Base-by-base conservation (phyloP, 2,888 invertebrate species). In the Eledone cirrhosa region DNA sequence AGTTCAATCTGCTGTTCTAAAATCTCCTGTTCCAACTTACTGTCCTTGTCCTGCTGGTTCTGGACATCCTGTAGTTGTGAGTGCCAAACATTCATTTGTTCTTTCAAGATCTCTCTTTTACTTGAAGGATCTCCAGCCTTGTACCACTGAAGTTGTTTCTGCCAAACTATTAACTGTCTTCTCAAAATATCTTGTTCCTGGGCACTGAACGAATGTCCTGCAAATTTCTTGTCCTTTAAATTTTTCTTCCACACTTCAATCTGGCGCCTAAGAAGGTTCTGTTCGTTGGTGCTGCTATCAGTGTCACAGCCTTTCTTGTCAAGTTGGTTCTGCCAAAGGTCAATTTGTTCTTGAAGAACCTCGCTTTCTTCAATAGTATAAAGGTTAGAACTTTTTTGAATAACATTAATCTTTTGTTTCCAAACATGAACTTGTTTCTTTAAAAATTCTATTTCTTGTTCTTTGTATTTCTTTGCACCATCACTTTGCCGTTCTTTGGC, bases 181-280 rank as follows among this genome's bases (percentile, higher is more conserved):
- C 41, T 72, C 41, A 72, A 72, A 31, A 72, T 72, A 33, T 72
- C 72, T 72, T 72, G 72, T 72, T 72, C 72, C 31, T 72, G 72
- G 16, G 22, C 33, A 72, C 72, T 72, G n/a, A 72, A 72, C 2
- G 41, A 3, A 14, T 72, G 22, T 2, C 72, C 72, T 13, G 72
- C 72, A 72, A 72, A 72, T 14, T 72, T 72, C 41, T 72, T 72
- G n/a, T 72, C 33, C 41, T 41, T 72, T 22, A 72, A 41, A 41
- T 72, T 72, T n/a, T 72, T 72, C n/a, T 72, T 72, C 72, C 72
- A 72, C 11, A 72, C 72, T 3, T 72, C 72, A 72, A 72, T 72
- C 22, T 72, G 72, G 11, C 31, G 16, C 72, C 41, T 29, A n/a
- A 72, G 72, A 3, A 72, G 72, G 22, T 72, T 72, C 22, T 72